Conservation (phyloP, 2,113 vertebrate genomes). For the Platysteira castanea region DNA sequence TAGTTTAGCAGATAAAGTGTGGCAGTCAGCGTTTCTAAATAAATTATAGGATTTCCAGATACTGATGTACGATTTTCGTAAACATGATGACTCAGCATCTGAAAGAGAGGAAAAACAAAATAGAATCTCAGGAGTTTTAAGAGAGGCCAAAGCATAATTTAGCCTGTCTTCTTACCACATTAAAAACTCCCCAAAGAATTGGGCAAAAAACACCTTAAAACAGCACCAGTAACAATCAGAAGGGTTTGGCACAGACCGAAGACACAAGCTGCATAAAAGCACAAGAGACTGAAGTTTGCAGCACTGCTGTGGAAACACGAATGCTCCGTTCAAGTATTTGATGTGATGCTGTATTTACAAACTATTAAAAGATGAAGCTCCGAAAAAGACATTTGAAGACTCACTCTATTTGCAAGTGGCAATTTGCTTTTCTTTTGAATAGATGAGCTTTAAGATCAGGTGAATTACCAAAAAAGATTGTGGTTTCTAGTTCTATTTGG, state of each 20-base stretch:
- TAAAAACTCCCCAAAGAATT: neutral
- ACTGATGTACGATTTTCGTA: neutral
- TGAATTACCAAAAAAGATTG: neutral
- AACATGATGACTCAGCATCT: neutral
- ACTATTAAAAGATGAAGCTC: neutral
- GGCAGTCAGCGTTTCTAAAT: slow-evolving; percentile 15
- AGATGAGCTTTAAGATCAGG: neutral
- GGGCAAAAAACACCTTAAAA: neutral
- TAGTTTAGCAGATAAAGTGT: slow-evolving; percentile 36
- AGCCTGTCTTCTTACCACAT: neutral
- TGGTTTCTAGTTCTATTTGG: neutral
- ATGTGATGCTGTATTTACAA: neutral
- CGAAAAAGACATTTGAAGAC: neutral
- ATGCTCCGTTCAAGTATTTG: neutral
- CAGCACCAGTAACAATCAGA: neutral
- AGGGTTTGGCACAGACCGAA: neutral
- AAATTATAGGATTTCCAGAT: neutral
- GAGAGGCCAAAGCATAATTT: neutral
- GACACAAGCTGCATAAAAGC: neutral
- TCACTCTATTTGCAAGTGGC: neutral
- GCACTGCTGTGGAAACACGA: neutral
- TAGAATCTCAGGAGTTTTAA: neutral
- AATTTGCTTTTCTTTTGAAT: neutral
- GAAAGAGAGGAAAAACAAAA: neutral
- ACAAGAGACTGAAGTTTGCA: neutral